Base-by-base conservation (phyloP, 2,113 vertebrate genomes). In the Oryzias woworae region DNA sequence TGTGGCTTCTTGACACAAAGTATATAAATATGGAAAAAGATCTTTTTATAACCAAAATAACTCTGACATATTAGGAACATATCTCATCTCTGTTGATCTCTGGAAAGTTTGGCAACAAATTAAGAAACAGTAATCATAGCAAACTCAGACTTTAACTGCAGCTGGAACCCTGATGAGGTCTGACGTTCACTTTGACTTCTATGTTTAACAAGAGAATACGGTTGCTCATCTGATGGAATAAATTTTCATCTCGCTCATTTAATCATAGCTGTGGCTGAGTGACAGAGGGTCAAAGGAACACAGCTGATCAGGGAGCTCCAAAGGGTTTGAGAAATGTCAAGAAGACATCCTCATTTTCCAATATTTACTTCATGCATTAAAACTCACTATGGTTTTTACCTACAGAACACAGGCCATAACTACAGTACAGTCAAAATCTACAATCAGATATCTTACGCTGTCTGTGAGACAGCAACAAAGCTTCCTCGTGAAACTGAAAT, bases 201-300 rank as follows among this genome's bases (percentile, higher is more conserved):
- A 57, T 48, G 55, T 54, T 71, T 64, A 77, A 75, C 36, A 62
- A 55, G 57, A 67, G 62, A 69, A 71, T 83, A 58, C 82, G 83
- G 80, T 71, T 84, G 81, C 66, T 79, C 83, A 65, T 73, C 70
- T 59, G 2, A 46, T 58, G 77, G 16, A 88, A 85, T 85, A 57
- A 84, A 88, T 90, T 87, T 84, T 66, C 68, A 60, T 69, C 61
- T 69, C 58, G 61, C 62, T 59, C 36, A n/a, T 65, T 36, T 10
- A 36, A 36, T 36, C 77, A 79, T 82, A 77, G 76, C 75, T 71
- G 83, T 42, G 77, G 64, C 83, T 71, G 59, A 62, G 61, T 69
- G 56, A 60, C 72, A 76, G 66, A 65, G 73, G 85, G 89, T 85
- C 85, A 87, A 87, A 86, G 86, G 84, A 77, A 87, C 77, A 64